Conservation (phyloP, 2,888 invertebrate genomes). For the Dolichopus griseipennis region DNA sequence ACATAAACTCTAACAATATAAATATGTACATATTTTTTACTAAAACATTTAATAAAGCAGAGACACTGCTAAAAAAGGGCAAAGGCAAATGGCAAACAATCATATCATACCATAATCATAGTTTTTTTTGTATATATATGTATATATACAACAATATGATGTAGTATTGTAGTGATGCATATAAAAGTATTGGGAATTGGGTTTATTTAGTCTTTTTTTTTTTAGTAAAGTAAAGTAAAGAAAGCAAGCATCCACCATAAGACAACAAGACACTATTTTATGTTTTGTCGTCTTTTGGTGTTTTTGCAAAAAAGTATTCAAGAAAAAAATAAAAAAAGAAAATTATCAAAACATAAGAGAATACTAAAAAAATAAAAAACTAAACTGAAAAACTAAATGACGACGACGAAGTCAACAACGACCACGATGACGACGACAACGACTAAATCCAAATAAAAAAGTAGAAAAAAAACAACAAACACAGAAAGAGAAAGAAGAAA, state of each 20-base stretch:
- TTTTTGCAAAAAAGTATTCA: not conserved
- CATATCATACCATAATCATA: not conserved
- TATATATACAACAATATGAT: not conserved
- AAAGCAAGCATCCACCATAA: not conserved
- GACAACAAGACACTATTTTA: not conserved
- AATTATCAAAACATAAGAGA: no score
- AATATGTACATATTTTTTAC: not conserved
- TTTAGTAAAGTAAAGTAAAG: not conserved
- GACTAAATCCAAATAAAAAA: not conserved
- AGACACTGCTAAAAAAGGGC: no score
- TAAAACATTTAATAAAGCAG: no score
- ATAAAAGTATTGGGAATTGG: conserved; percentile 1
- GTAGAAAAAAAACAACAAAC: not conserved
- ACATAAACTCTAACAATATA: not conserved
- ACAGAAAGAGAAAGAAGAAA: no score
- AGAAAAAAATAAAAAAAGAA: not conserved
- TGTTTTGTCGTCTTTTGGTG: not conserved
- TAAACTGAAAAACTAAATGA: not conserved
- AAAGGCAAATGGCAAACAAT: not conserved
- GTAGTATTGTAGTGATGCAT: not conserved
- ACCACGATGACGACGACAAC: not conserved
- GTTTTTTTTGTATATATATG: not conserved
- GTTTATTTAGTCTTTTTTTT: no score
- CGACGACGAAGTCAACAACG: not conserved
- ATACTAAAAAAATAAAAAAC: no score